Evolutionary conservation across 2,113 vertebrate genomes (phyloP).

Genomic region (Lophochroa leadbeateri): DNA sequence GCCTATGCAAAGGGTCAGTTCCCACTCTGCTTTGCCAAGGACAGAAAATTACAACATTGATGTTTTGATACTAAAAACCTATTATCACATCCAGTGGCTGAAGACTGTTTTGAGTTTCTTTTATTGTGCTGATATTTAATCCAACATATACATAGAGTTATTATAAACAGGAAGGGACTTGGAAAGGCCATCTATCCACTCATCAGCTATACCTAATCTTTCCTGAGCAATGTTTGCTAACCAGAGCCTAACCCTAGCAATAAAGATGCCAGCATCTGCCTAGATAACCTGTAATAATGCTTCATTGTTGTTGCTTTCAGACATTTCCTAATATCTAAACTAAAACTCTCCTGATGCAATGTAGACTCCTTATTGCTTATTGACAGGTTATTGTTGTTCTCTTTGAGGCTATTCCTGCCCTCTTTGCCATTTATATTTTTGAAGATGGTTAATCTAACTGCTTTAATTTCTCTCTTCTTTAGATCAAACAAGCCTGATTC

Average conservation of each 20-base stretch:
- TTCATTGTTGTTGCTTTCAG: not conserved
- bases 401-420: not conserved
- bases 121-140: not conserved
- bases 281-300: not conserved
- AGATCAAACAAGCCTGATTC: not conserved
- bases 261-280: not conserved
- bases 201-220: not conserved
- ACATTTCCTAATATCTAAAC: not conserved
- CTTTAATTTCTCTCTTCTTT: not conserved
- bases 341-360: not conserved
- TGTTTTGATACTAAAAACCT: not conserved
- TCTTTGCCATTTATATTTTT: not conserved
- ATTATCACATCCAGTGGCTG: not conserved
- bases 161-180: not conserved
- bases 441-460: not conserved
- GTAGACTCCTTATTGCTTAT: not conserved
- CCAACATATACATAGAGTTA: not conserved
- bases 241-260: not conserved
- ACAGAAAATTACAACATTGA: not conserved
- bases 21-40: accelerated
- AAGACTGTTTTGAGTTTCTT: not conserved
- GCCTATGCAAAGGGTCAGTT: not conserved
- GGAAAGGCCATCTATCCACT: not conserved
- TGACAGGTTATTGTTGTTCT: not conserved
- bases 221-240: not conserved